phyloP scores from a whole-genome alignment of 2,113 vertebrate genomes.

The Pimephales promelas region DNA sequence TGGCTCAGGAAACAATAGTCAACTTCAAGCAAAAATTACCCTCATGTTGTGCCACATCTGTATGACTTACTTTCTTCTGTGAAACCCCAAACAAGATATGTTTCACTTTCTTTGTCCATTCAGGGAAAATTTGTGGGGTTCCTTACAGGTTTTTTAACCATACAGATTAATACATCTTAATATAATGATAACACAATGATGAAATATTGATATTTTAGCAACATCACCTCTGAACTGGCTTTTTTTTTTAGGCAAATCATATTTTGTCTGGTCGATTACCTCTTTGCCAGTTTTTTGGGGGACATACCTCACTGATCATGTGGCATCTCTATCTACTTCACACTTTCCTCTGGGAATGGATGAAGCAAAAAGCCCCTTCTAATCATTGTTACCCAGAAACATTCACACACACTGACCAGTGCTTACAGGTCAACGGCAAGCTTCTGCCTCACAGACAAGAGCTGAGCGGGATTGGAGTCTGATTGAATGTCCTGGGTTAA shows the following conservation, averaged over 20 bases:
- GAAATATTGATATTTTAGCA: neutral
- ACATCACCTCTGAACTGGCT: no score
- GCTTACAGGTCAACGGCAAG: conserved; percentile 66
- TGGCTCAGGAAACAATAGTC: neutral
- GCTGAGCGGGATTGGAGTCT: conserved; percentile 50
- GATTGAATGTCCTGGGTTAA: conserved; percentile 50
- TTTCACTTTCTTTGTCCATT: neutral
- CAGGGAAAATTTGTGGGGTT: neutral
- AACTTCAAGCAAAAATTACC: neutral
- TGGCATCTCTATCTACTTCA: conserved; percentile 50
- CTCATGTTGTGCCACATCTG: neutral
- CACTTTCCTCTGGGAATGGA: conserved; percentile 47
- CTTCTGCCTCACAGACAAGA: conserved; percentile 40
- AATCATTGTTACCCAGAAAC: conserved; percentile 55
- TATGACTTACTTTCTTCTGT: neutral
- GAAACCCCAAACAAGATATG: neutral
- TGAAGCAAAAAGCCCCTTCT: conserved; percentile 47
- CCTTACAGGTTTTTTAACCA: no score
- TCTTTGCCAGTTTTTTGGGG: conserved; percentile 31
- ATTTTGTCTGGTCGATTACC: neutral
- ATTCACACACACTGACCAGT: conserved; percentile 35
- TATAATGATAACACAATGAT: neutral
- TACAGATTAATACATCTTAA: neutral
- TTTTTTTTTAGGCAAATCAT: neutral
- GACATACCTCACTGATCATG: conserved; percentile 39